Conservation (phyloP, 2,113 vertebrate genomes). For the Dascyllus trimaculatus region DNA sequence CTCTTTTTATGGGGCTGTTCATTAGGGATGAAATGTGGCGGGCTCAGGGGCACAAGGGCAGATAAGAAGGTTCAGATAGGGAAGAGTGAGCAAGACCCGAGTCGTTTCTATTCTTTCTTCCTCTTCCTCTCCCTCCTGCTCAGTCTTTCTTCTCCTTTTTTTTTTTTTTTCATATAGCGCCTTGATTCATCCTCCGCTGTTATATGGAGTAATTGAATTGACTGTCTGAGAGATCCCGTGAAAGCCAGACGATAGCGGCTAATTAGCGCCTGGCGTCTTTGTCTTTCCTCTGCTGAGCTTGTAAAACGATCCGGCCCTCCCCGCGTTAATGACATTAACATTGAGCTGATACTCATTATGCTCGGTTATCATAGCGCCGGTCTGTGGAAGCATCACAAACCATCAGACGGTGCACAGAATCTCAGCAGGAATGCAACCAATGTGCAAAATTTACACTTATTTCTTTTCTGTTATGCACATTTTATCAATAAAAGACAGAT, state of each 20-base stretch:
- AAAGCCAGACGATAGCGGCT: constrained; percentile 78
- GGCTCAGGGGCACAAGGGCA: constrained; percentile 84
- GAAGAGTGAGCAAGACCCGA: constrained; percentile 66
- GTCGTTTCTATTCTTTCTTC: constrained; percentile 75
- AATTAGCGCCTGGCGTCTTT: constrained; percentile 79
- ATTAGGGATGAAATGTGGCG: constrained; percentile 89
- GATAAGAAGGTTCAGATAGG: constrained; percentile 84
- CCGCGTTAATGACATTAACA: constrained; percentile 79
- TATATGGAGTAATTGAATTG: constrained; percentile 80
- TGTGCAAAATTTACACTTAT: background rate
- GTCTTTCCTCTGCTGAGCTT: constrained; percentile 71
- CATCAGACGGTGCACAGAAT: constrained; percentile 14
- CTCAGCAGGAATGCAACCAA: background rate
- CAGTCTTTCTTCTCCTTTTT: constrained; percentile 35
- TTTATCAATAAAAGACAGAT: too few relatives aligned
- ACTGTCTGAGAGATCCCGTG: constrained; percentile 71
- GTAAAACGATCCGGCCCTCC: constrained; percentile 72
- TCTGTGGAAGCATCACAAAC: constrained; percentile 45
- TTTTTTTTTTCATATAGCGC: constrained; percentile 35
- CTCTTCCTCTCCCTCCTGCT: constrained; percentile 34
- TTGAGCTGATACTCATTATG: constrained; percentile 74
- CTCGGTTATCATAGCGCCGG: constrained; percentile 51
- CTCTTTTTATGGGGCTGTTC: constrained; percentile 86
- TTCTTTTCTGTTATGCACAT: too few relatives aligned
- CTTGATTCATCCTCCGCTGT: constrained; percentile 69